Conservation (phyloP, 2,888 invertebrate genomes). For the Orchesellides sinensis region DNA sequence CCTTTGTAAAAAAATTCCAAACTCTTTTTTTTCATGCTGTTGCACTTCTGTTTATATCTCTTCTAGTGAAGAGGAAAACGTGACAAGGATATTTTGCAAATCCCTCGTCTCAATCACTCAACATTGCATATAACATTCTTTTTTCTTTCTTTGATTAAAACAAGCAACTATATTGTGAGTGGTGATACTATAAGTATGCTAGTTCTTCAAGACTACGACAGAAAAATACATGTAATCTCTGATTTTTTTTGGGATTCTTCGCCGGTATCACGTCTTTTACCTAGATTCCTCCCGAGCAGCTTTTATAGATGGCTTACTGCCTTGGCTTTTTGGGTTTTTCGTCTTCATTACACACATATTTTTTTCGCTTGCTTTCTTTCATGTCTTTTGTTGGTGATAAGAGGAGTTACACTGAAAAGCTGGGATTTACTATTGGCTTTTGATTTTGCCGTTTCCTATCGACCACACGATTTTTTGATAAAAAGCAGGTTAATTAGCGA, state of each 20-base stretch:
- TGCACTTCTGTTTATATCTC: not conserved
- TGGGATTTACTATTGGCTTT: too few relatives aligned
- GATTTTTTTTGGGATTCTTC: not conserved
- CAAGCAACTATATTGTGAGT: too few relatives aligned
- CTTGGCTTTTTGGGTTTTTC: not conserved
- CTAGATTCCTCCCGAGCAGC: conserved; percentile 30
- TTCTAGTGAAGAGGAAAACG: conserved; percentile 35
- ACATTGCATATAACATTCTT: not conserved
- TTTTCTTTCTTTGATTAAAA: not conserved
- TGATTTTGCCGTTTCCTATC: not conserved
- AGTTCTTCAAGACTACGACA: too few relatives aligned
- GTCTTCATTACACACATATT: conserved; percentile 8
- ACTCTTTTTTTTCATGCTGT: conserved; percentile 11
- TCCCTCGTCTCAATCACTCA: not conserved
- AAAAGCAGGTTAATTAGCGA: conserved; percentile 61
- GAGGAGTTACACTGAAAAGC: too few relatives aligned
- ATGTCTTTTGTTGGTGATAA: not conserved
- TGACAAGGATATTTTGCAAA: conserved; percentile 51
- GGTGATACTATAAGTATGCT: too few relatives aligned
- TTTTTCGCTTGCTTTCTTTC: not conserved
- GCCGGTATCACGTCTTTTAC: conserved; percentile 41
- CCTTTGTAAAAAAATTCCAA: too few relatives aligned
- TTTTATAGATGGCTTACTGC: not conserved
- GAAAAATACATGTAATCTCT: too few relatives aligned
- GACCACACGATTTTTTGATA: not conserved